Evolutionary conservation across 2,113 vertebrate genomes (phyloP).

Genomic region (Girardinichthys multiradiatus): DNA sequence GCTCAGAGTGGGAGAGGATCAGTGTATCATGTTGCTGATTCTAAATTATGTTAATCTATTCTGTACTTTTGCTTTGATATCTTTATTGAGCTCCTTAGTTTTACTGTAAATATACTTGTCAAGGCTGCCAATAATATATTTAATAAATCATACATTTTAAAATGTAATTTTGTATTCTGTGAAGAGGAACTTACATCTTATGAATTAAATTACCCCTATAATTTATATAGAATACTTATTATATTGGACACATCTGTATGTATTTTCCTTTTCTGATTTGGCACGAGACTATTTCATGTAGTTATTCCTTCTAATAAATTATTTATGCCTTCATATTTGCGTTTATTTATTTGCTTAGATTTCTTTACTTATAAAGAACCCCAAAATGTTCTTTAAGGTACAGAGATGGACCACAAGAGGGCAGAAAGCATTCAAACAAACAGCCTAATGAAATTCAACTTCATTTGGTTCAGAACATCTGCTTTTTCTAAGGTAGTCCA

Average conservation of each 20-base stretch:
- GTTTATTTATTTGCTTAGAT: neutral
- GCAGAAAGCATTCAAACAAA: conserved; percentile 72
- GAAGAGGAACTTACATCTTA: neutral
- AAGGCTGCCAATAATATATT: conserved; percentile 4
- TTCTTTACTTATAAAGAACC: conserved; percentile 18
- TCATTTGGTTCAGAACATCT: conserved; percentile 17
- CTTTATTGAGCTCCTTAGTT: conserved; percentile 53
- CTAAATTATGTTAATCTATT: conserved; percentile 73
- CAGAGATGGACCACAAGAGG: conserved; percentile 75
- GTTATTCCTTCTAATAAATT: neutral
- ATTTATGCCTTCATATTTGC: neutral
- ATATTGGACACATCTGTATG: neutral
- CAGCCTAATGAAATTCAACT: conserved; percentile 12
- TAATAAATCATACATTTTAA: conserved; percentile 11
- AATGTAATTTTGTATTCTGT: neutral
- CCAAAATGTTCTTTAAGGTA: neutral
- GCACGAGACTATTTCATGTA: neutral
- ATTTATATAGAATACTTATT: neutral
- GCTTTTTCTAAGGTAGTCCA: neutral
- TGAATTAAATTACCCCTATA: neutral
- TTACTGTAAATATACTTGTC: conserved; percentile 31
- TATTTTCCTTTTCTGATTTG: neutral
- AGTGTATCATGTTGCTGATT: conserved; percentile 49
- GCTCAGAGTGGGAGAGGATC: conserved; percentile 72
- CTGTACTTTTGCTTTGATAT: conserved; percentile 52